Conservation (phyloP, 1,140 invertebrate genomes). For the Heliothis subflexa region DNA sequence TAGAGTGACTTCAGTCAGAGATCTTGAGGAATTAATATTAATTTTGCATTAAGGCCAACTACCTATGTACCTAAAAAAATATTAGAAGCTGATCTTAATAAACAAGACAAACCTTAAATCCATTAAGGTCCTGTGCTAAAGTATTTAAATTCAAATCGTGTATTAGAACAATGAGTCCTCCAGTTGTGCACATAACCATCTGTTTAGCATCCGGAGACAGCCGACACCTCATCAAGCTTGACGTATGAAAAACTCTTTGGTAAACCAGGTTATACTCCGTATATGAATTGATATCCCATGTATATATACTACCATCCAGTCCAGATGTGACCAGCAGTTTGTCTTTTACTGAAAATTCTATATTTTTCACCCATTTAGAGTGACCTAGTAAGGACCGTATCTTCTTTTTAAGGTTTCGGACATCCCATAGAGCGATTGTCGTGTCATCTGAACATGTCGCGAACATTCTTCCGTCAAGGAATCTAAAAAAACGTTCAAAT, state of each 20-base stretch:
- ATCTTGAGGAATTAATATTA: too few relatives aligned
- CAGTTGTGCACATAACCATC: slow-evolving; percentile 96
- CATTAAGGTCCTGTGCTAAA: slow-evolving; percentile 92
- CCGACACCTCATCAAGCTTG: slow-evolving; percentile 95
- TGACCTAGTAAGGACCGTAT: slow-evolving; percentile 94
- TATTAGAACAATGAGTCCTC: slow-evolving; percentile 95
- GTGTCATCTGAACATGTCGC: slow-evolving; percentile 97
- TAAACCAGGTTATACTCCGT: slow-evolving; percentile 92
- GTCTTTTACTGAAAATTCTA: slow-evolving; percentile 96
- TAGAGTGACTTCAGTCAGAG: too few relatives aligned
- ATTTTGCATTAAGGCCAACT: neutral
- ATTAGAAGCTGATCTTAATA: neutral
- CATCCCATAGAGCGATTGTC: slow-evolving; percentile 97
- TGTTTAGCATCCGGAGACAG: slow-evolving; percentile 94
- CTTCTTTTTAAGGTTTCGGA: slow-evolving; percentile 92
- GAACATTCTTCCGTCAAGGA: slow-evolving; percentile 95
- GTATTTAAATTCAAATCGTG: slow-evolving; percentile 95
- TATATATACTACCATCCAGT: slow-evolving; percentile 97
- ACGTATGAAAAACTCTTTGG: slow-evolving; percentile 93
- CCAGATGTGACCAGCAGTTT: slow-evolving; percentile 95
- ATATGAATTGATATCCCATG: slow-evolving; percentile 97
- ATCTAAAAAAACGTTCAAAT: slow-evolving; percentile 86
- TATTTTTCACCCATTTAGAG: slow-evolving; percentile 98
- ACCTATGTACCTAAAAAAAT: neutral
- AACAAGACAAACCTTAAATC: slow-evolving; percentile 90